These are phyloP conservation scores for Drosophila pandora DNA, from an alignment of 1,140 invertebrate genomes.

Conservation along the genomic window DNA sequence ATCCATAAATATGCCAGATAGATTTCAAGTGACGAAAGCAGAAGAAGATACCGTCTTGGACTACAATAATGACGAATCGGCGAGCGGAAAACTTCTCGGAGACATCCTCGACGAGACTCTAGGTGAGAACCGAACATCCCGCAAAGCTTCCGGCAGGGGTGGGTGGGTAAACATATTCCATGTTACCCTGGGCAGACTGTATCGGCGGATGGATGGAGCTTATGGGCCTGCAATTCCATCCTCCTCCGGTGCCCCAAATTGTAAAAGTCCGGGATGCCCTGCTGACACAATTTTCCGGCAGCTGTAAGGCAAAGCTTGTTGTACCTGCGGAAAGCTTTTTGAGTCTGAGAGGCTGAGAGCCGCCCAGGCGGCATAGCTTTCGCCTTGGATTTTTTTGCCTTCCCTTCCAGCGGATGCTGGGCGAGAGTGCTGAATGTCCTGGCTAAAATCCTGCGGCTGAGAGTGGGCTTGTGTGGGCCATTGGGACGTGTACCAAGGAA, in stretches of 20 bases:
- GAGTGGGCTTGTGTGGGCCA: slow-evolving; percentile 9
- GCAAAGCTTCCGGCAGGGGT: background rate
- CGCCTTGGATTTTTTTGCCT: slow-evolving; percentile 30
- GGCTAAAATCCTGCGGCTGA: slow-evolving; percentile 12
- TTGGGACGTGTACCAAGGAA: slow-evolving; percentile 15
- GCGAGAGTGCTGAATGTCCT: slow-evolving; percentile 37
- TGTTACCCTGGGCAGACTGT: slow-evolving; percentile 18
- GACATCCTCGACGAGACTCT: slow-evolving; percentile 63
- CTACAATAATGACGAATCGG: slow-evolving; percentile 75
- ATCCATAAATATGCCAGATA: slow-evolving; percentile 72
- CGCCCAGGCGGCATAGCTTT: slow-evolving; percentile 48
- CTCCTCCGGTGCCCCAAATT: slow-evolving; percentile 46
- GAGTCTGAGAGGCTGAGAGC: slow-evolving; percentile 32
- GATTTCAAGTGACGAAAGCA: slow-evolving; percentile 82
- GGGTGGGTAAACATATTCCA: background rate
- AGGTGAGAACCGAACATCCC: slow-evolving; percentile 35
- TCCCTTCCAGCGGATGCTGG: slow-evolving; percentile 53
- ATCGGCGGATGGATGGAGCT: slow-evolving; percentile 37
- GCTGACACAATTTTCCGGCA: slow-evolving; percentile 70
- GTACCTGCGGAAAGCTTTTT: slow-evolving; percentile 50
- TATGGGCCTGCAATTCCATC: slow-evolving; percentile 37
- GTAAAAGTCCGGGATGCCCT: slow-evolving; percentile 53
- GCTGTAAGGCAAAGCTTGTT: slow-evolving; percentile 64
- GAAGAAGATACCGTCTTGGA: slow-evolving; percentile 74
- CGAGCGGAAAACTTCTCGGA: slow-evolving; percentile 73